Evolutionary conservation across 2,888 invertebrate genomes (phyloP).

Genomic region (Byasa hedistus): DNA sequence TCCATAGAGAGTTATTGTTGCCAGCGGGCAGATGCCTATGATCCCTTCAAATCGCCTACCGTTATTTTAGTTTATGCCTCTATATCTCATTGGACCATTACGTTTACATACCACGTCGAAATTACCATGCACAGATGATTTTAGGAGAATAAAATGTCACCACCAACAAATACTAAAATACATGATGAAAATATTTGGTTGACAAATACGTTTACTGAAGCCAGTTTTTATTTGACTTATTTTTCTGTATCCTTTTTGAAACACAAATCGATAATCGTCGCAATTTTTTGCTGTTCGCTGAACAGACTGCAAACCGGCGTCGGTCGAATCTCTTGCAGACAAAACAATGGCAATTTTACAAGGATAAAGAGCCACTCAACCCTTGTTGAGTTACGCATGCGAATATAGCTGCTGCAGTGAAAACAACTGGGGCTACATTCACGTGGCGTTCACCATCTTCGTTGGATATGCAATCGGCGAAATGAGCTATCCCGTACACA

Average conservation of each 20-base stretch:
- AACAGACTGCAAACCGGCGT: slow-evolving; percentile 11
- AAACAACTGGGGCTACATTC: neutral
- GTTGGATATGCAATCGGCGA: slow-evolving; percentile 25
- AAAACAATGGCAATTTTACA: slow-evolving; percentile 26
- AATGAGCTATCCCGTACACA: slow-evolving; percentile 11
- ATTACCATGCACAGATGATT: neutral
- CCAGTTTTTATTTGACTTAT: too few species aligned
- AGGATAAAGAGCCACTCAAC: slow-evolving; percentile 23
- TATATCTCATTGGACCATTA: neutral
- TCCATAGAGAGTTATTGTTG: slow-evolving; percentile 24
- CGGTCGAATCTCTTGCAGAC: slow-evolving; percentile 22
- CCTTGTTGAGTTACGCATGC: neutral
- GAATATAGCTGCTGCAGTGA: neutral
- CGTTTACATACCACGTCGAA: neutral
- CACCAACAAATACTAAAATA: too few species aligned
- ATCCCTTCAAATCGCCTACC: slow-evolving; percentile 15
- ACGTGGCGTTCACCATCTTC: neutral
- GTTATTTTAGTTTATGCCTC: slow-evolving; percentile 17
- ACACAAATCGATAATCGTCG: slow-evolving; percentile 1
- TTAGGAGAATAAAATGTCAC: neutral
- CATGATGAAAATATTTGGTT: too few species aligned
- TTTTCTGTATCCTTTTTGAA: neutral
- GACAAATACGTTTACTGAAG: too few species aligned
- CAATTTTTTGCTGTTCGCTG: neutral
- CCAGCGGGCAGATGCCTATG: slow-evolving; percentile 22